A percentile compares a stretch with the other conserved stretches of the same genome.
These are phyloP conservation scores for Erethizon dorsatum DNA, from an alignment of 2,797 vertebrate species.

Conservation along the genomic window DNA sequence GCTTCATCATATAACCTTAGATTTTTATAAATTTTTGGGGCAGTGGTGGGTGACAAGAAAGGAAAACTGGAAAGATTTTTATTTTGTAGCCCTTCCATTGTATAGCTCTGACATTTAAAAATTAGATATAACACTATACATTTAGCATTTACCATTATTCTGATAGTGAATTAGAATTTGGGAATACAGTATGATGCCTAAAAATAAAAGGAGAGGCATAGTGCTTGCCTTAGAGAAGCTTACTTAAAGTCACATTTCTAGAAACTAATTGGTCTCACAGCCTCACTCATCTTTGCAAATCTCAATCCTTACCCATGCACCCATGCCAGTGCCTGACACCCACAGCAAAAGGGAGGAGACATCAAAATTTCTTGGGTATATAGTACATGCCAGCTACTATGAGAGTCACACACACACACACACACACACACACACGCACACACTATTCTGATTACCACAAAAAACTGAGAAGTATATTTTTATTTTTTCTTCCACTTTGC, in stretches of 20 bases:
- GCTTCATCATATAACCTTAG: background rate
- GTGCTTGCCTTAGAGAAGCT: background rate
- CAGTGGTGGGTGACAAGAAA: accelerated
- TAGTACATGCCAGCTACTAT: background rate
- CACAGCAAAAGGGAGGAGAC: background rate
- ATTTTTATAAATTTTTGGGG: background rate
- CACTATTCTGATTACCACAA: background rate
- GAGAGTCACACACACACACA: background rate
- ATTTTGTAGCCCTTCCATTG: background rate
- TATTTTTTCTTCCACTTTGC: background rate
- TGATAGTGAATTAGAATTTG: background rate
- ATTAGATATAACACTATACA: background rate
- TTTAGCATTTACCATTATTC: background rate
- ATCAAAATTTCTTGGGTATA: background rate
- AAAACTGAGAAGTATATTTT: background rate
- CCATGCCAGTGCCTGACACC: background rate
- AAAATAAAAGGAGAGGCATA: background rate
- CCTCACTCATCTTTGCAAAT: background rate
- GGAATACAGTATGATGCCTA: background rate
- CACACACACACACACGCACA: background rate
- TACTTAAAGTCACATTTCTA: background rate
- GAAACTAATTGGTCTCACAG: background rate
- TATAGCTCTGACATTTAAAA: conserved; percentile 7
- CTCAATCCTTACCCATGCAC: accelerated
- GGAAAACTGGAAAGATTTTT: background rate